Evolutionary conservation across 2,888 invertebrate species (phyloP).

Genomic region (Chymomyza amoena): DNA sequence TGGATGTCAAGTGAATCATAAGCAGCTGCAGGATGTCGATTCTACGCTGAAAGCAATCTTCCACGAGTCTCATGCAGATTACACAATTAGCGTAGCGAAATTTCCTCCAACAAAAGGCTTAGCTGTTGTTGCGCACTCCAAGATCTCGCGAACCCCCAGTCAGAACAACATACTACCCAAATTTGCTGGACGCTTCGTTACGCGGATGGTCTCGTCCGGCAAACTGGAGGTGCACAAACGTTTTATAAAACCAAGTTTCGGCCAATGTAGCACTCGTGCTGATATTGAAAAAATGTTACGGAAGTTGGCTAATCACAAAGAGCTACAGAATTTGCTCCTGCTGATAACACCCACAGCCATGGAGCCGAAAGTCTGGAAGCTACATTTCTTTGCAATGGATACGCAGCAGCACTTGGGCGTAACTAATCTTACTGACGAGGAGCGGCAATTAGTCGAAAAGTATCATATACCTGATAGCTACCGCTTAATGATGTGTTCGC

Average conservation of each 20-base stretch:
- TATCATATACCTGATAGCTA: conserved; percentile 10
- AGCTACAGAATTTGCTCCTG: conserved; percentile 12
- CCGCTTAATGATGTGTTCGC: conserved; percentile 12
- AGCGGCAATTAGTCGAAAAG: conserved; percentile 12
- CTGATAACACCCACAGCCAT: conserved; percentile 25
- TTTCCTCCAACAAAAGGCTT: no score
- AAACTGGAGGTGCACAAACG: neutral
- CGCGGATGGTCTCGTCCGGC: neutral
- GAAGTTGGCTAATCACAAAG: neutral
- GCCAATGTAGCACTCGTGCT: neutral
- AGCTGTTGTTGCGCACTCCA: no score
- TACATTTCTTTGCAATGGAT: conserved; percentile 27
- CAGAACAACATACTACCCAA: neutral
- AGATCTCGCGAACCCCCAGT: no score
- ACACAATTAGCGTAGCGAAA: no score
- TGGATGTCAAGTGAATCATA: no score
- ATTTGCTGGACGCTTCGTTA: neutral
- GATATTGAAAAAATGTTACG: neutral
- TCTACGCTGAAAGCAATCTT: no score
- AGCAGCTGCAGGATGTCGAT: no score
- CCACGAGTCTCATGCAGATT: no score
- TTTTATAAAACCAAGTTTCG: neutral
- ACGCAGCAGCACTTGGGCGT: conserved; percentile 26
- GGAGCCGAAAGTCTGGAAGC: neutral
- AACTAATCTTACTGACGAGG: conserved; percentile 19